phyloP scores from a whole-genome alignment of 2,888 invertebrate genomes.

The Nemapogon koenigi region DNA sequence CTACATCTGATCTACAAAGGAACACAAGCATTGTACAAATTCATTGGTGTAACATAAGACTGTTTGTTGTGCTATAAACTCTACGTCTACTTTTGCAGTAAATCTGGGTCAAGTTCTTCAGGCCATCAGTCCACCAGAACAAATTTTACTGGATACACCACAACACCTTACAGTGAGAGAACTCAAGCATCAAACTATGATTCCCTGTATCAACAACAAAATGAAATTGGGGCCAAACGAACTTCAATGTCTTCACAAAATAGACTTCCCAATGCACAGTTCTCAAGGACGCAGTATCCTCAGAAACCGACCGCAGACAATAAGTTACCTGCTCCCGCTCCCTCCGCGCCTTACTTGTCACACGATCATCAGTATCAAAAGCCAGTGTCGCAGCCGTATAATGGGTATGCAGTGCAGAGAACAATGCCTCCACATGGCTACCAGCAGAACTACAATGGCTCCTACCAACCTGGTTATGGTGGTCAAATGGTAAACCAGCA shows the following conservation, averaged over 20 bases:
- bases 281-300: constrained; percentile 34
- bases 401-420: constrained; percentile 46
- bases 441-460: constrained; percentile 36
- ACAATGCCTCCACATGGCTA: constrained; percentile 37
- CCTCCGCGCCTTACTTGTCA: constrained; percentile 41
- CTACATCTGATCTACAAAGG: too few relatives aligned
- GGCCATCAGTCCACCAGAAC: constrained; percentile 49
- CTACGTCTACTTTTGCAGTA: constrained; percentile 25
- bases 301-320: constrained; percentile 32
- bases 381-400: constrained; percentile 30
- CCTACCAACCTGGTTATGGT: constrained; percentile 42
- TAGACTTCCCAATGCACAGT: constrained; percentile 44
- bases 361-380: constrained; percentile 60
- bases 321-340: constrained; percentile 26
- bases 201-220: constrained; percentile 49
- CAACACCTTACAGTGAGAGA: constrained; percentile 19
- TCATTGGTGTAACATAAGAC: too few relatives aligned
- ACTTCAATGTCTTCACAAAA: constrained; percentile 42
- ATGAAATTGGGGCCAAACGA: constrained; percentile 45
- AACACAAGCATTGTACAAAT: too few relatives aligned
- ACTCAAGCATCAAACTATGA: constrained; percentile 33
- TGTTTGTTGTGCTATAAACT: too few relatives aligned
- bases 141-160: constrained; percentile 51
- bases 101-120: constrained; percentile 58
- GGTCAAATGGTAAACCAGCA: constrained; percentile 40